Base-by-base conservation (phyloP, 2,797 vertebrate species). In the Danio kyathit region DNA sequence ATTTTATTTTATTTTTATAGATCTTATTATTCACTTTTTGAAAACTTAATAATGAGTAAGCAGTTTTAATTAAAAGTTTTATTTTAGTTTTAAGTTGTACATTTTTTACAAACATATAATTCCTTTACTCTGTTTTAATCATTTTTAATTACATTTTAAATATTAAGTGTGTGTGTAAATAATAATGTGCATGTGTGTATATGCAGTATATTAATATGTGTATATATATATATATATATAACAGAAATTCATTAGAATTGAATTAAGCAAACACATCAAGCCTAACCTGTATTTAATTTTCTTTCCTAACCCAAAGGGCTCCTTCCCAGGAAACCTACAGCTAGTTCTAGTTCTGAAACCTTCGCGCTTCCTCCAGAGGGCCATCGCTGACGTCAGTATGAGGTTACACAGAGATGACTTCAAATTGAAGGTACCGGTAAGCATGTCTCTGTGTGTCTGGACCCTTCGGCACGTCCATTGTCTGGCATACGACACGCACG, bases 381-480 rank as follows among this genome's bases (percentile, higher is more conserved):
- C 96, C 1, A 94, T 99, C 43, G 94, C 96, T 86, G 96, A 98
- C 88, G 94, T 99, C 5, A 96, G 96, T 80, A 96, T 98, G 87
- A 96, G 95, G 82, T 92, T 97, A 88, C 96, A 97, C 76, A 94
- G 94, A 60, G 96, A 98, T 89, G 96, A 99, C 91, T 98, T 98
- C 93, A 98, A 97, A 95, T 96, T 96, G 96, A 99, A 99, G 96
- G 97, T 99, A 95, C 96, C 94, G 94, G 95, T 96, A 95, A 96
- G 96, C 93, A 90, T 93, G 88, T 78, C 54, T 44, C 49, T 5
- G 21, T 14, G 29, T 48, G 38, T 67, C 74, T 83, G 94, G 92
- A 93, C 66, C n/a, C 12, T 43, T 29, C 69, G 10, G 66, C 60
- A 10, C 16, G 7, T 8, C 46, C 0, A 10, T 54, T 60, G 16